phyloP scores from a whole-genome alignment of 2,888 invertebrate species.

The Pachydiplax longipennis region DNA sequence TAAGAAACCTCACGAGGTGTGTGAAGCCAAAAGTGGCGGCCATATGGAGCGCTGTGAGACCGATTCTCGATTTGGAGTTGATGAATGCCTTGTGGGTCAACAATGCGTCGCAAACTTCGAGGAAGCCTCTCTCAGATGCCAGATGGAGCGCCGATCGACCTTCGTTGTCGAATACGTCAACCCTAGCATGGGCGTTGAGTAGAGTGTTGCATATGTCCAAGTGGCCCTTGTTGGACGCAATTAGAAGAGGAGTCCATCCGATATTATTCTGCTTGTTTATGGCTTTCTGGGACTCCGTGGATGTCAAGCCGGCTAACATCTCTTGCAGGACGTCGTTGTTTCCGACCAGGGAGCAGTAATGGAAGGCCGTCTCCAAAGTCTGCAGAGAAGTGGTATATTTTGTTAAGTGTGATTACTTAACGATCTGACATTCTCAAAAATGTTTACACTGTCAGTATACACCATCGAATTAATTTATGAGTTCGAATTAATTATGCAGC shows the following conservation, averaged over 20 bases:
- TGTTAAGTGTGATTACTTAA: neutral
- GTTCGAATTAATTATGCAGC: no score
- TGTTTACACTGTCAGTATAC: neutral
- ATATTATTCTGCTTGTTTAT: slow-evolving; percentile 93
- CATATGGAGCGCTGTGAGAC: slow-evolving; percentile 94
- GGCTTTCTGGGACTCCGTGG: slow-evolving; percentile 90
- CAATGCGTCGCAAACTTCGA: slow-evolving; percentile 87
- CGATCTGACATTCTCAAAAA: no score
- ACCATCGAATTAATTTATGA: no score
- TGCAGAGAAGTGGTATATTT: slow-evolving; percentile 57
- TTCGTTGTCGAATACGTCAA: slow-evolving; percentile 98
- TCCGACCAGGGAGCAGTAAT: slow-evolving; percentile 93
- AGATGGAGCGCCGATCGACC: slow-evolving; percentile 94
- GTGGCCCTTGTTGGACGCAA: slow-evolving; percentile 95
- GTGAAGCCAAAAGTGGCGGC: slow-evolving; percentile 97
- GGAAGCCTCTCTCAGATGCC: slow-evolving; percentile 92
- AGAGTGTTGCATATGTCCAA: slow-evolving; percentile 91
- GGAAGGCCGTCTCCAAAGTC: slow-evolving; percentile 92
- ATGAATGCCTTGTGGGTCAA: slow-evolving; percentile 97
- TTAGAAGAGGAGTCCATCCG: slow-evolving; percentile 96
- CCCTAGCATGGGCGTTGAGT: slow-evolving; percentile 92
- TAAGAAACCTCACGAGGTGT: slow-evolving; percentile 86
- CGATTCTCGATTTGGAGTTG: slow-evolving; percentile 96
- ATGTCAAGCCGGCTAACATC: slow-evolving; percentile 90
- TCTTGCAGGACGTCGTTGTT: slow-evolving; percentile 94